Percentiles rank a stretch among this genome's conserved stretches.
phyloP scores from a whole-genome alignment of 2,797 vertebrate genomes.

The Myripristis jacobus region DNA sequence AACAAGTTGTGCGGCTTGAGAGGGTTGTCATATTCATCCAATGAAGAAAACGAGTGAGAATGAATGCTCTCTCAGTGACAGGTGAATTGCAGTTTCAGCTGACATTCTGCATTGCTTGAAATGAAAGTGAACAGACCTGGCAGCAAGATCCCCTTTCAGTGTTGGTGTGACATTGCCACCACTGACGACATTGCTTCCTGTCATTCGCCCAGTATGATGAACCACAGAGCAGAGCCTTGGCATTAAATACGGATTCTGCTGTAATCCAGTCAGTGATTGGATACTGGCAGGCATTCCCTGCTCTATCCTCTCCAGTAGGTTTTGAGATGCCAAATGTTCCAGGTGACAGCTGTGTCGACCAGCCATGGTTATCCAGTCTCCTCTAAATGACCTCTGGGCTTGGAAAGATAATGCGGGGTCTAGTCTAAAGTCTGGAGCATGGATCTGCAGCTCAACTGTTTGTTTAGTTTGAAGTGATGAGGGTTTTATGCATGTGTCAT shows the following conservation, averaged over 20 bases:
- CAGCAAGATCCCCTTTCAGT: conserved; percentile 29
- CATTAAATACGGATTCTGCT: conserved; percentile 68
- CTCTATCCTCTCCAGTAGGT: conserved; percentile 44
- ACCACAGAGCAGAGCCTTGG: conserved; percentile 63
- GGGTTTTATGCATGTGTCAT: conserved; percentile 40
- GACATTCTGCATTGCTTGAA: too few relatives aligned
- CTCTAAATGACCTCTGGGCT: conserved; percentile 57
- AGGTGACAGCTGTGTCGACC: conserved; percentile 70
- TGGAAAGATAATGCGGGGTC: conserved; percentile 38
- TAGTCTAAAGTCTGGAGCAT: conserved; percentile 16
- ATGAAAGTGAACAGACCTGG: conserved; percentile 18
- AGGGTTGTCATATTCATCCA: not conserved
- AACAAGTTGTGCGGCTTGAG: not conserved
- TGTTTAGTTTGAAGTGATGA: conserved; percentile 44
- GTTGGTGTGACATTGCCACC: conserved; percentile 51
- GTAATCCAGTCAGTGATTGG: conserved; percentile 76
- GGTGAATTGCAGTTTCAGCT: too few relatives aligned
- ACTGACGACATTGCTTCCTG: conserved; percentile 24
- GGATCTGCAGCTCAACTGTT: conserved; percentile 40
- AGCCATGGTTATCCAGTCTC: conserved; percentile 38
- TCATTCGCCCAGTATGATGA: conserved; percentile 45
- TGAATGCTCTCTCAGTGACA: too few relatives aligned
- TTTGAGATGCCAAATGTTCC: conserved; percentile 66
- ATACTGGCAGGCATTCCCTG: conserved; percentile 54
- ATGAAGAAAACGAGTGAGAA: too few relatives aligned